Evolutionary conservation across 1,140 invertebrate genomes (phyloP).

Genomic region (Proales similis): DNA sequence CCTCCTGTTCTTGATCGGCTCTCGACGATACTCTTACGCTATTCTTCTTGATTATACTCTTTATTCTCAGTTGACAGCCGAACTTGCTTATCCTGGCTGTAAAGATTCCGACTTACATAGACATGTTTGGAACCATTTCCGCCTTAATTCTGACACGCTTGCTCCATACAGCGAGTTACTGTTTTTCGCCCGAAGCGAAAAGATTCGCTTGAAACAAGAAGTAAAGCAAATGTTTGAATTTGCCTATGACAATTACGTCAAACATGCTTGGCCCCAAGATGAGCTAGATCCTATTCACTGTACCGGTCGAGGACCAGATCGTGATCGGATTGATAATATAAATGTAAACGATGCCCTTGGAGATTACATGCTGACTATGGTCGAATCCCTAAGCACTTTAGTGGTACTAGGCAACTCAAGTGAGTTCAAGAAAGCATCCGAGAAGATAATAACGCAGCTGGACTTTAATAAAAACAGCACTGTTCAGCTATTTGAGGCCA

Average conservation of each 20-base stretch:
- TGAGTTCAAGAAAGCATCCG: constrained; percentile 61
- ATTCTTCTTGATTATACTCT: constrained; percentile 18
- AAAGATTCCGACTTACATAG: neutral
- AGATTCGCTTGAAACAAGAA: constrained; percentile 9
- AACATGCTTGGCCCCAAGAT: constrained; percentile 59
- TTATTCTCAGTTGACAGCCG: constrained; percentile 1
- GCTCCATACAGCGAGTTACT: constrained; percentile 1
- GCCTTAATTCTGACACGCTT: constrained; percentile 2
- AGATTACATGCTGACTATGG: constrained; percentile 59
- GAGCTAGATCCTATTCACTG: constrained; percentile 60
- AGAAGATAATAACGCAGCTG: constrained; percentile 59
- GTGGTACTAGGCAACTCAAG: constrained; percentile 56
- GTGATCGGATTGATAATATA: constrained; percentile 58
- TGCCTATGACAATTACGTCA: constrained; percentile 59
- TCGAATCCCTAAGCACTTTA: constrained; percentile 58
- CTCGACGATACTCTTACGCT: too few species aligned
- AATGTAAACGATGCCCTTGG: constrained; percentile 68
- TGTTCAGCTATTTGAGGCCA: constrained; percentile 66
- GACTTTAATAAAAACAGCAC: constrained; percentile 62
- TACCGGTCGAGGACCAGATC: constrained; percentile 59
- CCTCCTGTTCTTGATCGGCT: too few species aligned
- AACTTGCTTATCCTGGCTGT: neutral
- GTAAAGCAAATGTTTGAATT: constrained; percentile 57
- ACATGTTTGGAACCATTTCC: constrained; percentile 19
- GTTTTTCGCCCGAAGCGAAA: constrained; percentile 16